These are phyloP conservation scores for Todiramphus chloris DNA, from an alignment of 2,113 vertebrate species.

Conservation along the genomic window DNA sequence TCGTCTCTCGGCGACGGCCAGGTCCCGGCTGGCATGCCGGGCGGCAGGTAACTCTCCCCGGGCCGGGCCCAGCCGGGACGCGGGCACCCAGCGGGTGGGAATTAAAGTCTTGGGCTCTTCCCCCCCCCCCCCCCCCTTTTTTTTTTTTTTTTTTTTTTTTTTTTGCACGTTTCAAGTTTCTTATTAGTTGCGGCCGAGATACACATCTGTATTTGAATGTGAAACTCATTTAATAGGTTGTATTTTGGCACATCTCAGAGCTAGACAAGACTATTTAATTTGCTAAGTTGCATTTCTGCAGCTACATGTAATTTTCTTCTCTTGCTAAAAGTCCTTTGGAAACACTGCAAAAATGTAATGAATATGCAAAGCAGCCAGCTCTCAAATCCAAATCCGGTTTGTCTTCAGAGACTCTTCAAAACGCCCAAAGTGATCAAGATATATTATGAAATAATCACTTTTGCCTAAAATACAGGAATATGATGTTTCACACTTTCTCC, in stretches of 20 bases:
- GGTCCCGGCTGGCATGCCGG: not conserved
- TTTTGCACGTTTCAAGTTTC: not conserved
- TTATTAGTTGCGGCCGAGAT: not conserved
- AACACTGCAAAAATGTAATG: slow-evolving; percentile 23
- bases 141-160: too few relatives aligned
- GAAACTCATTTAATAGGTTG: not conserved
- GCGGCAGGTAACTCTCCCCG: not conserved
- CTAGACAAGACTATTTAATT: slow-evolving; percentile 48
- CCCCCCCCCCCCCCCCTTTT: too few relatives aligned
- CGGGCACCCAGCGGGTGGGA: not conserved
- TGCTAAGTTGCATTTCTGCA: slow-evolving; percentile 29
- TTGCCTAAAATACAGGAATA: not conserved
- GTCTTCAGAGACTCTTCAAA: slow-evolving; percentile 48
- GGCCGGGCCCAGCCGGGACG: not conserved
- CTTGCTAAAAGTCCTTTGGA: slow-evolving; percentile 46
- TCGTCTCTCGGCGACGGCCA: not conserved
- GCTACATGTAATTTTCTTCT: slow-evolving; percentile 42
- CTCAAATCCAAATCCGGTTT: slow-evolving; percentile 10
- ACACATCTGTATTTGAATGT: not conserved
- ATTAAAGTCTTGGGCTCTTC: not conserved
- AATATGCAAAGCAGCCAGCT: slow-evolving; percentile 49
- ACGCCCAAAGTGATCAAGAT: slow-evolving; percentile 33
- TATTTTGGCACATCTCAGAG: slow-evolving; percentile 46
- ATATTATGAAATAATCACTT: slow-evolving; percentile 41
- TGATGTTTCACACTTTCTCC: not conserved